phyloP scores from a whole-genome alignment of 2,113 vertebrate species.

The Brienomyrus longianalis region DNA sequence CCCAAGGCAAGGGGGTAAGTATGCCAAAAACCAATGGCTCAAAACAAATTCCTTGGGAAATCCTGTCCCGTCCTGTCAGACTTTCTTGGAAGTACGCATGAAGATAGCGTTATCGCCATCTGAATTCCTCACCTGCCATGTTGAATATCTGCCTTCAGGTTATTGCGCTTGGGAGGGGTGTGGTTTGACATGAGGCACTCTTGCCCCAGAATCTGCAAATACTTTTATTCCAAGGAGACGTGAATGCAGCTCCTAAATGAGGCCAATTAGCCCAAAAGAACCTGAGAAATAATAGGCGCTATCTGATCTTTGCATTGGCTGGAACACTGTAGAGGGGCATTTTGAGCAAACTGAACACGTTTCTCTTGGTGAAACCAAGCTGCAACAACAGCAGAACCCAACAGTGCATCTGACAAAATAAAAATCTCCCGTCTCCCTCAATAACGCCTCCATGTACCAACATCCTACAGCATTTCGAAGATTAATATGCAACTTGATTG shows the following conservation, averaged over 20 bases:
- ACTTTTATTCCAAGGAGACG: not conserved
- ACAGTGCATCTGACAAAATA: not conserved
- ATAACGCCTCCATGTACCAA: not conserved
- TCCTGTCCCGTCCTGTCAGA: constrained; percentile 14
- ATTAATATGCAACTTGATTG: not conserved
- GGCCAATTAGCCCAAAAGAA: not conserved
- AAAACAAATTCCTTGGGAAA: constrained; percentile 4
- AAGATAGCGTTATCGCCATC: not conserved
- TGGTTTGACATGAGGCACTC: not conserved
- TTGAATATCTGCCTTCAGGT: not conserved
- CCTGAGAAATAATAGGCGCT: not conserved
- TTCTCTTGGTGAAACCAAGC: not conserved
- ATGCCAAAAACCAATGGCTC: not conserved
- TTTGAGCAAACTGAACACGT: not conserved
- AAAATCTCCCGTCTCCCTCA: not conserved
- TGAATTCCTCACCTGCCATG: not conserved
- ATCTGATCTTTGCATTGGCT: not conserved
- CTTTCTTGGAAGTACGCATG: not conserved
- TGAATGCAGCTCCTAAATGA: not conserved
- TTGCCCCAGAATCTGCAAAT: not conserved
- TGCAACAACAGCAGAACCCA: not conserved
- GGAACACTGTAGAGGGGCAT: not conserved
- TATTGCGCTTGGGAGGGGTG: not conserved
- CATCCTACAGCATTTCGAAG: not conserved
- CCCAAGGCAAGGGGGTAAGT: not conserved